Conservation (phyloP, 2,888 invertebrate species). For the Drosophila putrida region DNA sequence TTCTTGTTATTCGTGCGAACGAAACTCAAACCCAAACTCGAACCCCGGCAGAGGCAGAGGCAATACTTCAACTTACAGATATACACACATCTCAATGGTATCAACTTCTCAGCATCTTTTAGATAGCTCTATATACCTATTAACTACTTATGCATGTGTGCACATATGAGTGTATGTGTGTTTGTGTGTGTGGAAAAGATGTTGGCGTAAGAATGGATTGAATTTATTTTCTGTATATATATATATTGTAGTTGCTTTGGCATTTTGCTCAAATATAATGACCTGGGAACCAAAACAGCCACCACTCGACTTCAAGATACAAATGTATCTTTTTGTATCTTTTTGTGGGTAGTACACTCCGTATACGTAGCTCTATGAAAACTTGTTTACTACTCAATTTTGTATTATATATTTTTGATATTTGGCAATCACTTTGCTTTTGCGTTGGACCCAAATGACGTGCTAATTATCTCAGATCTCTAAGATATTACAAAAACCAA, state of each 20-base stretch:
- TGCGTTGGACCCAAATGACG: conserved; percentile 28
- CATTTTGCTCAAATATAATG: conserved; percentile 55
- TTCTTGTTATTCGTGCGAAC: conserved; percentile 54
- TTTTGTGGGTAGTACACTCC: conserved; percentile 3
- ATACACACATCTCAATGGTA: conserved; percentile 64
- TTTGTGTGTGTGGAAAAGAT: conserved; percentile 43
- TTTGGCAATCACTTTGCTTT: conserved; percentile 26
- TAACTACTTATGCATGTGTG: background rate
- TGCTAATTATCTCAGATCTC: conserved; percentile 43
- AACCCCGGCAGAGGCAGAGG: conserved; percentile 55
- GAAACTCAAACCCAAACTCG: conserved; percentile 30
- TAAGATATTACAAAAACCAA: conserved; percentile 7
- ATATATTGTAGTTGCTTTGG: conserved; percentile 55
- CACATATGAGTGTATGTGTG: conserved; percentile 14
- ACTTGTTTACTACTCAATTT: conserved; percentile 56
- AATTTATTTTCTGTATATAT: conserved; percentile 25
- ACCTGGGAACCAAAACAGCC: conserved; percentile 47
- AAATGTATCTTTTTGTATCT: conserved; percentile 37
- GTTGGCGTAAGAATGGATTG: conserved; percentile 60
- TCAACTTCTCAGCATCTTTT: conserved; percentile 74
- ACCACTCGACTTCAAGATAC: background rate
- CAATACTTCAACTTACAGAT: conserved; percentile 74
- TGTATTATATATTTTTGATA: conserved; percentile 12
- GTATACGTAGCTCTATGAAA: conserved; percentile 32
- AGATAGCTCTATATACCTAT: conserved; percentile 58